Base-by-base conservation (phyloP, 2,113 vertebrate genomes). In the Leptodactylus fuscus region DNA sequence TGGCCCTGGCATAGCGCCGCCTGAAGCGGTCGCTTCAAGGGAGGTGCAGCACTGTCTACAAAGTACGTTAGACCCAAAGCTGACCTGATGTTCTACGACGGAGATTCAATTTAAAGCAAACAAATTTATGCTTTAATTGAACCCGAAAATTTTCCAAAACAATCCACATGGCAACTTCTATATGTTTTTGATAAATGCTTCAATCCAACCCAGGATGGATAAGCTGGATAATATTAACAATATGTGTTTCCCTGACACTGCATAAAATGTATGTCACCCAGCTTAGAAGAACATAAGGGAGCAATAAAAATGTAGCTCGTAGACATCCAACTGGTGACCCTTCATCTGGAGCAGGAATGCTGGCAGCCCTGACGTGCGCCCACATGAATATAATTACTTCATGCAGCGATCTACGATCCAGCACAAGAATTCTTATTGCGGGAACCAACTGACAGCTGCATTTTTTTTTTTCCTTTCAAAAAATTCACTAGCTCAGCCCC, bases 281-380 rank as follows among this genome's bases (percentile, higher is more conserved):
- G 48, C 48, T 76, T 32, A 51, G 46, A 36, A 44, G 53, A 44
- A 80, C 53, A 62, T 60, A 60, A 60, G 77, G 77, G 53, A 80
- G 53, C 20, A 80, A 80, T 60, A 53, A 62, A 58, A 80, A 46
- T 44, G 5, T 16, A 80, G 27, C 38, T 58, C 77, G 15, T 4
- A 80, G 13, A 80, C 27, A 60, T 80, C 77, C 77, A 80, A 62
- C 77, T 60, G 77, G 53, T 80, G 53, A 60, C 53, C 77, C 53
- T 44, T 24, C 44, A 41, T 41, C 77, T 11, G 53, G 15, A 44
- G 77, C 18, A 60, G 77, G 77, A 60, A 80, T 80, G 77, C 53
- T 80, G 77, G 77, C 77, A 62, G 55, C 13, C 11, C 36, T 27
- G 20, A 9, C 24, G 53, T 8, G 20, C 18, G 77, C 9, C 53